Evolutionary conservation across 2,113 vertebrate species (phyloP).

Genomic region (Physeter macrocephalus): DNA sequence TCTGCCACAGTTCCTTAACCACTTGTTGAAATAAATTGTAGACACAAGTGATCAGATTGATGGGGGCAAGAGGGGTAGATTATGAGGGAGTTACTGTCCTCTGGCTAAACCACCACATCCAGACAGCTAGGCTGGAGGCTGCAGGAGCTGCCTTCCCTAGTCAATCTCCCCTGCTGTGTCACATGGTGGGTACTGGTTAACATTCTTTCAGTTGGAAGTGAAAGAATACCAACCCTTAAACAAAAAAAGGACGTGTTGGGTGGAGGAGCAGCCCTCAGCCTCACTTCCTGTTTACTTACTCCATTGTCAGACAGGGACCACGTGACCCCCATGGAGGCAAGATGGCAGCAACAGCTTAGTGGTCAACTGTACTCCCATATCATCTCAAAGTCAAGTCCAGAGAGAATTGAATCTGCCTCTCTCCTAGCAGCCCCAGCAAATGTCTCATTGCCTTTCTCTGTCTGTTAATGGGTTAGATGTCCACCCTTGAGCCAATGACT

Average conservation of each 20-base stretch:
- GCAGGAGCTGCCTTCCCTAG: not conserved
- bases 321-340: not conserved
- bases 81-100: not conserved
- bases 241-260: not conserved
- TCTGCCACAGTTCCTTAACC: not conserved
- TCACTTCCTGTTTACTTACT: not conserved
- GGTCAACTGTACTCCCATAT: accelerated
- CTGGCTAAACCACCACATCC: not conserved
- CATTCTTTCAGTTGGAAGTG: not conserved
- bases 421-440: not conserved
- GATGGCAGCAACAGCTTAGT: not conserved
- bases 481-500: not conserved
- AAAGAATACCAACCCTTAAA: not conserved
- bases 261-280: not conserved
- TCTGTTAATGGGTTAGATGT: not conserved
- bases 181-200: not conserved
- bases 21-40: not conserved
- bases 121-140: not conserved
- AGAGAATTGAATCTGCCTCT: not conserved
- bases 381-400: not conserved
- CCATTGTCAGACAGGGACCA: not conserved
- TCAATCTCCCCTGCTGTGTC: not conserved
- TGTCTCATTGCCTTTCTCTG: not conserved
- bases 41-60: not conserved
- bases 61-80: not conserved